Evolutionary conservation across 2,113 vertebrate species (phyloP), one percentile per base, ranked within the genome.

Genomic region (Varanus salvator): DNA sequence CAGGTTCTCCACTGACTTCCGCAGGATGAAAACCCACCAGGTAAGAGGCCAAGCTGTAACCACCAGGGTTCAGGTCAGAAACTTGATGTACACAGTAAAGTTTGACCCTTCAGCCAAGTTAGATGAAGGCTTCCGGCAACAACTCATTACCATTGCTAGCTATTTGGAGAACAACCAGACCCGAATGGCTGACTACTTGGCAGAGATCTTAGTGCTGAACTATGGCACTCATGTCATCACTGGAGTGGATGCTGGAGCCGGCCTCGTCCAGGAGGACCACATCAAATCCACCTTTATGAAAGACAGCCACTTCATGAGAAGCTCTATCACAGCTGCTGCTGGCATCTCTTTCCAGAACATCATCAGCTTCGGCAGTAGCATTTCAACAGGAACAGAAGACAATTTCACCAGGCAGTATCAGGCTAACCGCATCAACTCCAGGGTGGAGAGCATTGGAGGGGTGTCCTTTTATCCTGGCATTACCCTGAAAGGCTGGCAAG

Each of bases 161-260:
- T 96, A 97, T 23, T 96, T 99, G 54, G 98, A 98, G 89, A 99
- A 98, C 96, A 99, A 99, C 91, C 98, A 98, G 96, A 99, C 98
- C 0, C 96, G 84, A 23, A 97, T 96, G 85, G 98, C 98, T 2
- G 92, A 96, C 9, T 99, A 98, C 48, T 94, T 98, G 69, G 97
- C 98, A 0, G 98, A 99, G 86, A 94, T 97, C 93, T 96, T 99
- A 92, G 97, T 99, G 29, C 93, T 99, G 84, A 97, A 98, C 91
- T 99, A 98, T 0, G 98, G 98, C 75, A 99, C 98, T 23, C 98
- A 99, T 0, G 89, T 98, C 3, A 91, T 98, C 93, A 99, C 98
- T 0, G 98, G 97, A 0, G 87, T 97, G 90, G 97, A 97, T 0
- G 97, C 97, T 0, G 98, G 98, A 12, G 98, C 98, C 1, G 90